Conservation (phyloP, 2,797 vertebrate genomes). For the Craterocephalus amniculus region DNA sequence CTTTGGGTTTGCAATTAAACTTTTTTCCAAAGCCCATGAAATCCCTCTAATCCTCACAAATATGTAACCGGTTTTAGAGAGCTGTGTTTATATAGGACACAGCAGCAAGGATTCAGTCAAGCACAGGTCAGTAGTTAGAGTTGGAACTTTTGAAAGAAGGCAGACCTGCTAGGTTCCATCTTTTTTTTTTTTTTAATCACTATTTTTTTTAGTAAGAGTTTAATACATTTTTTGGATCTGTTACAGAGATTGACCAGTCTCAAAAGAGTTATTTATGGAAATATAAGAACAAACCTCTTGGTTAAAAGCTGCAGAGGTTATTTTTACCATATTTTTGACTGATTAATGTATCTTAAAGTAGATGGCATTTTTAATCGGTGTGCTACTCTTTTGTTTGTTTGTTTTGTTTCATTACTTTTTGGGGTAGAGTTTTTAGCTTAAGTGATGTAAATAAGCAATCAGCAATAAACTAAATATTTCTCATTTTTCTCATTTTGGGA, state of each 20-base stretch:
- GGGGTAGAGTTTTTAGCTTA: too few relatives aligned
- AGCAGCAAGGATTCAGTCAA: background rate
- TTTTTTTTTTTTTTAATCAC: background rate
- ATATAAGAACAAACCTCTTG: background rate
- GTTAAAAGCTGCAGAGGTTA: background rate
- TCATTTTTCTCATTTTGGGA: too few relatives aligned
- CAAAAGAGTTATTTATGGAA: background rate
- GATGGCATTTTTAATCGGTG: background rate
- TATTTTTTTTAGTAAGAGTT: background rate
- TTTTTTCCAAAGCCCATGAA: slow-evolving; percentile 33
- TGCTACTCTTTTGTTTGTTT: too few relatives aligned
- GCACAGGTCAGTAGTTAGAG: background rate
- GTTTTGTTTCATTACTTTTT: too few relatives aligned
- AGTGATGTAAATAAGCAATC: too few relatives aligned
- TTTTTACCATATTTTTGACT: background rate
- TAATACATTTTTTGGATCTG: background rate
- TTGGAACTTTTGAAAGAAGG: slow-evolving; percentile 1
- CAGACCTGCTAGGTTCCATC: background rate
- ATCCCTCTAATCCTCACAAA: slow-evolving; percentile 48
- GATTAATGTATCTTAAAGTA: background rate
- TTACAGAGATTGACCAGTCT: background rate
- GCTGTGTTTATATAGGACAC: slow-evolving; percentile 7
- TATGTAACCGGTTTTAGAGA: slow-evolving; percentile 7
- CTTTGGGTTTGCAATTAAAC: slow-evolving; percentile 40
- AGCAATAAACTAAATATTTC: too few relatives aligned